Conservation (phyloP, 2,113 vertebrate genomes). For the Thinocorus orbignyianus region DNA sequence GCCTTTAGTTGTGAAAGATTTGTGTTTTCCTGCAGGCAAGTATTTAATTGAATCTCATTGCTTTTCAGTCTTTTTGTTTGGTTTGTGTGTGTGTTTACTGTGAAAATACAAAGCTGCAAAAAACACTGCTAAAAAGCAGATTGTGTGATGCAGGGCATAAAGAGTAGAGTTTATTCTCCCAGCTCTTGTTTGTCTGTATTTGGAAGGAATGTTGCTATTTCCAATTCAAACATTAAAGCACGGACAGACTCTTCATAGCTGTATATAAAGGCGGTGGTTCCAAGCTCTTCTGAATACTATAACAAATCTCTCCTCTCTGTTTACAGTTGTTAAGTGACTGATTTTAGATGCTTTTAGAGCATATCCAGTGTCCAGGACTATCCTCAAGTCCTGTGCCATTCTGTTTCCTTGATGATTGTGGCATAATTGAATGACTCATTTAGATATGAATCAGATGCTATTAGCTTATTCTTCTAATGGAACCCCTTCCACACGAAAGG, state of each 20-base stretch:
- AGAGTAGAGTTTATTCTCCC: background rate
- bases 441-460: background rate
- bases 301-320: background rate
- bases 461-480: slow-evolving; percentile 30
- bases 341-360: background rate
- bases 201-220: background rate
- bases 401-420: background rate
- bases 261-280: background rate
- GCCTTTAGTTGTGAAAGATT: background rate
- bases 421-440: background rate
- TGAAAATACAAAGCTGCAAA: background rate
- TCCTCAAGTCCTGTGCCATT: background rate
- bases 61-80: background rate
- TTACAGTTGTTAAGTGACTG: background rate
- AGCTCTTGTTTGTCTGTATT: background rate
- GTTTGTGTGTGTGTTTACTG: background rate
- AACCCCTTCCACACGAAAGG: slow-evolving; percentile 14
- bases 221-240: background rate
- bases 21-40: background rate
- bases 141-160: background rate
- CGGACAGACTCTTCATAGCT: background rate
- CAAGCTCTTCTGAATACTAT: background rate
- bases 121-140: background rate
- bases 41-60: background rate
- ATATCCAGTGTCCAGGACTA: background rate